A percentile compares a stretch with the other conserved stretches of the same genome.
phyloP scores from a whole-genome alignment of 2,797 vertebrate genomes.

The Chrysocyon brachyurus region DNA sequence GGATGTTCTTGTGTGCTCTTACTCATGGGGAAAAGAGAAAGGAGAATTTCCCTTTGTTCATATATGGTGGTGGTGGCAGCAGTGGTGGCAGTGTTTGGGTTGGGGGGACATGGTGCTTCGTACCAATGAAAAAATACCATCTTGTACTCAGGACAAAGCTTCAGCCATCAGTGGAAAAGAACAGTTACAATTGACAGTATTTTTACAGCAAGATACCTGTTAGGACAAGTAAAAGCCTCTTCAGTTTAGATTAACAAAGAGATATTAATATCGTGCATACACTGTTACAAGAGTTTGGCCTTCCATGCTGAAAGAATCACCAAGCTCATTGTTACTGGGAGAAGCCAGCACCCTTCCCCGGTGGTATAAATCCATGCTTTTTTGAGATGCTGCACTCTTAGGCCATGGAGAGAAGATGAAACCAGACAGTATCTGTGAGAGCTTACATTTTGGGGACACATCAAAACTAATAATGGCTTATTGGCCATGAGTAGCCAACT shows the following conservation, averaged over 20 bases:
- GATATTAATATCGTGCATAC: constrained; percentile 88
- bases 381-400: constrained; percentile 77
- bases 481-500: neutral
- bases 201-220: constrained; percentile 89
- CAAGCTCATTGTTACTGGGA: constrained; percentile 84
- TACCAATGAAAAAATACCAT: constrained; percentile 79
- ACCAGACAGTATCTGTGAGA: constrained; percentile 86
- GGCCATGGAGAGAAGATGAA: constrained; percentile 78
- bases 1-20: constrained; percentile 43
- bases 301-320: constrained; percentile 85
- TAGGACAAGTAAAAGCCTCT: constrained; percentile 87
- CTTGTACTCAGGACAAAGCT: constrained; percentile 83
- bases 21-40: constrained; percentile 15
- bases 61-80: neutral
- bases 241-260: constrained; percentile 85
- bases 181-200: constrained; percentile 87
- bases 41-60: constrained; percentile 47
- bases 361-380: constrained; percentile 86
- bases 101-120: constrained; percentile 71
- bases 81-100: constrained; percentile 16
- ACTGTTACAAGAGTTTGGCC: constrained; percentile 85
- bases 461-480: neutral
- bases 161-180: constrained; percentile 84
- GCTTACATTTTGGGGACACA: constrained; percentile 62
- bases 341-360: constrained; percentile 78